phyloP scores from a whole-genome alignment of 2,113 vertebrate genomes.

The Marcusenius ussheri region DNA sequence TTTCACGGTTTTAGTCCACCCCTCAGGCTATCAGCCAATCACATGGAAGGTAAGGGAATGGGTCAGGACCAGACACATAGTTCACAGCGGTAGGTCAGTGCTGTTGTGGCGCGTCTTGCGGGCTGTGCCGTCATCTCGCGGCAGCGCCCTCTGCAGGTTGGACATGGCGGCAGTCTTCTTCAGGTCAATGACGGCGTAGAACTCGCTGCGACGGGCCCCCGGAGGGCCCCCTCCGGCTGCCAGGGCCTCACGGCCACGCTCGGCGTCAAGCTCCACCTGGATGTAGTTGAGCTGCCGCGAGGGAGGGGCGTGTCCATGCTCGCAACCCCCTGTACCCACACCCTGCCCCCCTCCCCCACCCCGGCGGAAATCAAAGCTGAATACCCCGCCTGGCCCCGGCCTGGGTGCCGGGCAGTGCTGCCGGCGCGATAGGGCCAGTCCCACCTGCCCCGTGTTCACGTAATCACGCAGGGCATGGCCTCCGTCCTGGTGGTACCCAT shows the following conservation, averaged over 20 bases:
- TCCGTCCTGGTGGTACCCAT: slow-evolving; percentile 74
- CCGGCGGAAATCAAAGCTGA: slow-evolving; percentile 87
- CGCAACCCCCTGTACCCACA: slow-evolving; percentile 36
- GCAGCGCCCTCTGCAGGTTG: slow-evolving; percentile 91
- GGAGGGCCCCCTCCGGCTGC: slow-evolving; percentile 54
- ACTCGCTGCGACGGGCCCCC: slow-evolving; percentile 70
- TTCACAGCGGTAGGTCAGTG: slow-evolving; percentile 94
- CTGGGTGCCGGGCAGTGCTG: slow-evolving; percentile 34
- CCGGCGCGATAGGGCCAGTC: slow-evolving; percentile 47
- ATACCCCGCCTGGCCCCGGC: slow-evolving; percentile 63
- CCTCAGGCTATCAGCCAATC: neutral
- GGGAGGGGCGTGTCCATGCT: slow-evolving; percentile 65
- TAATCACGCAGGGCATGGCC: slow-evolving; percentile 78
- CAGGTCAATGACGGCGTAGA: slow-evolving; percentile 93
- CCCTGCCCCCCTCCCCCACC: slow-evolving; percentile 38
- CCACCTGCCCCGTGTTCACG: slow-evolving; percentile 63
- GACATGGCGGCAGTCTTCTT: slow-evolving; percentile 99
- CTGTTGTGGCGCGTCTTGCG: slow-evolving; percentile 98
- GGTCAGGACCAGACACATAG: slow-evolving; percentile 16
- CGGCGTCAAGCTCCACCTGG: slow-evolving; percentile 90
- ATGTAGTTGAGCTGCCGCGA: slow-evolving; percentile 96
- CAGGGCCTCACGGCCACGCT: slow-evolving; percentile 56
- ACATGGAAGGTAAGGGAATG: neutral
- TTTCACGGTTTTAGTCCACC: neutral
- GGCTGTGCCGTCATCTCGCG: slow-evolving; percentile 88